Percentiles rank a stretch among this genome's conserved stretches.
Conservation (phyloP, 1,140 invertebrate species). For the Hypsibius dujardini region DNA sequence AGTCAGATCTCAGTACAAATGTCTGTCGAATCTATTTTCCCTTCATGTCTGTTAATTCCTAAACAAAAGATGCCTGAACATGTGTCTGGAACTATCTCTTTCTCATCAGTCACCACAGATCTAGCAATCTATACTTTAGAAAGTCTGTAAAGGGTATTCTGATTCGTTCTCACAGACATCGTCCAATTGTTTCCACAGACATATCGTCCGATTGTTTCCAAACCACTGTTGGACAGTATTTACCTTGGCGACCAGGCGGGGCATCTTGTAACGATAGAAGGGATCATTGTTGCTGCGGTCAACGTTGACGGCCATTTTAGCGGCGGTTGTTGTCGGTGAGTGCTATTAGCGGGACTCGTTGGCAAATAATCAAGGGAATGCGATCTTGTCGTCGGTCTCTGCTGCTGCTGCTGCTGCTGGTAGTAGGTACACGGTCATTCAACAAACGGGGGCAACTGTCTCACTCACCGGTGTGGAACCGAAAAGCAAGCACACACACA, state of each 20-base stretch:
- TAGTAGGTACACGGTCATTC: background rate
- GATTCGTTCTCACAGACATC: no score
- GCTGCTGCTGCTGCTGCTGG: background rate
- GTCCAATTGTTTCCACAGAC: no score
- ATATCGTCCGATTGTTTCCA: no score
- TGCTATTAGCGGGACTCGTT: background rate
- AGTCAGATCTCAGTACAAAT: no score
- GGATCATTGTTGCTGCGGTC: slow-evolving; percentile 90
- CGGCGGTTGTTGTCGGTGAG: background rate
- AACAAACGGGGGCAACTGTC: background rate
- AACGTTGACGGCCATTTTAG: slow-evolving; percentile 50
- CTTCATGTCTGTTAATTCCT: no score
- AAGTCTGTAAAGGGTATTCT: no score
- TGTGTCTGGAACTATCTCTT: no score
- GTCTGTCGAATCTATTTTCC: no score
- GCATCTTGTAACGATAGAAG: slow-evolving; percentile 99
- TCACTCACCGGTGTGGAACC: background rate
- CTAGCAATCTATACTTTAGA: no score
- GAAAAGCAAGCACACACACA: background rate
- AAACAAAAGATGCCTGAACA: no score
- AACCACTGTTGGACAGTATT: background rate
- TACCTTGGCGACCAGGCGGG: slow-evolving; percentile 77
- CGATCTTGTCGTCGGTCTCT: background rate
- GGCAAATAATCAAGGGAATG: background rate
- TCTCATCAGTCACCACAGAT: no score